Percentiles rank a stretch among this genome's conserved stretches.
These are phyloP conservation scores for Steinernema hermaphroditum DNA, from an alignment of 2,888 invertebrate genomes.

Conservation along the genomic window DNA sequence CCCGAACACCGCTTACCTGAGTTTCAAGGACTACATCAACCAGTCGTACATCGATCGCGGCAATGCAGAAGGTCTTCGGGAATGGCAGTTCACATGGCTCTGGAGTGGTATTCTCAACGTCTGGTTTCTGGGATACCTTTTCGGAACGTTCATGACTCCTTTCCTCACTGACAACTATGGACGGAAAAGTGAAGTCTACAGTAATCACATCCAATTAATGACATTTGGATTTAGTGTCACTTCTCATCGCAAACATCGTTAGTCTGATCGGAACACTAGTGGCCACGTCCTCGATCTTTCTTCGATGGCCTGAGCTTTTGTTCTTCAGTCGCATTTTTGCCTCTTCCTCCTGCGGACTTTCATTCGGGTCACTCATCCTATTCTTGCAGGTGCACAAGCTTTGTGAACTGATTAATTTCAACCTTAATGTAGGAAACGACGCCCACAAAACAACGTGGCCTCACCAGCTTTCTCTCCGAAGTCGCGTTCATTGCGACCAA, in stretches of 20 bases:
- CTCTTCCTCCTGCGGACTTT: conserved; percentile 47
- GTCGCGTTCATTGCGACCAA: conserved; percentile 48
- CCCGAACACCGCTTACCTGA: conserved; percentile 50
- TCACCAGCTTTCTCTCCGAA: conserved; percentile 49
- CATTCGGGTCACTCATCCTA: conserved; percentile 52
- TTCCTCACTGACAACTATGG: conserved; percentile 42
- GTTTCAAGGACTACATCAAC: conserved; percentile 48
- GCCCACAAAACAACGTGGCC: conserved; percentile 49
- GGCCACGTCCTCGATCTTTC: conserved; percentile 32
- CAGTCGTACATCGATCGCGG: conserved; percentile 45
- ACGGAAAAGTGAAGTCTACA: conserved; percentile 37
- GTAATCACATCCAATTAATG: neutral
- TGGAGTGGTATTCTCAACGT: conserved; percentile 51
- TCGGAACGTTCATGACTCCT: conserved; percentile 48
- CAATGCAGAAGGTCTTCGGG: conserved; percentile 37
- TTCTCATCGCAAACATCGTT: conserved; percentile 43
- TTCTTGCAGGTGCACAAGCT: conserved; percentile 46
- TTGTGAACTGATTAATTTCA: neutral
- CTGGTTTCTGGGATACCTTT: conserved; percentile 54
- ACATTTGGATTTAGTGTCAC: conserved; percentile 38
- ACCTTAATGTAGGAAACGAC: conserved; percentile 53
- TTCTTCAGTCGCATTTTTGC: conserved; percentile 48
- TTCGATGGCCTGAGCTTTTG: conserved; percentile 44
- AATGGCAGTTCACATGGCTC: conserved; percentile 46
- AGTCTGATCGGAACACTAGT: conserved; percentile 43